Evolutionary conservation across 2,797 vertebrate species (phyloP).

Genomic region (Natrix natrix): DNA sequence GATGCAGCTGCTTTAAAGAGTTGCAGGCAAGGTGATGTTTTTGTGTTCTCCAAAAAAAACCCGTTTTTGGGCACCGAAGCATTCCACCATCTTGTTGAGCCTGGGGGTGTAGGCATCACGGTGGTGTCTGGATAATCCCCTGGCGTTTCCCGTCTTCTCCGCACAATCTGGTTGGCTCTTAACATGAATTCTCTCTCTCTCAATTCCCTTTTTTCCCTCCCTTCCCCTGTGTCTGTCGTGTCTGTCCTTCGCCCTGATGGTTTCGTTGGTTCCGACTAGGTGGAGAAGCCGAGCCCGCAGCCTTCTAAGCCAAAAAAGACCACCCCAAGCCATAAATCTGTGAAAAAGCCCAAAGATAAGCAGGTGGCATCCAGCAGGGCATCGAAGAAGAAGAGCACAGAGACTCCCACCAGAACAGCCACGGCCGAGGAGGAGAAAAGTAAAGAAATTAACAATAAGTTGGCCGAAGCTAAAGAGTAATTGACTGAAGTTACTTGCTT

Average conservation of each 20-base stretch:
- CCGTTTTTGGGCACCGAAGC: neutral
- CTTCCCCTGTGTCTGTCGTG: conserved; percentile 59
- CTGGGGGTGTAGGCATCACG: neutral
- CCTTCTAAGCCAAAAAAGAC: conserved; percentile 94
- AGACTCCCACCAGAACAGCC: conserved; percentile 74
- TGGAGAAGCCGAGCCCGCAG: conserved; percentile 84
- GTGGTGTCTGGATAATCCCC: neutral
- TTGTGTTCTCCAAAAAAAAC: neutral
- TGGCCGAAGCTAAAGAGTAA: conserved; percentile 99
- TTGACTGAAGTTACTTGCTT: conserved; percentile 84
- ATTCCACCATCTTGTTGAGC: neutral
- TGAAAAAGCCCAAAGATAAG: conserved; percentile 96
- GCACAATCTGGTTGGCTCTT: neutral
- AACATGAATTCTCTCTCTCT: conserved; percentile 41
- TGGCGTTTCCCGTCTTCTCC: neutral
- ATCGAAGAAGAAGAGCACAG: conserved; percentile 85
- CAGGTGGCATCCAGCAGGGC: conserved; percentile 78
- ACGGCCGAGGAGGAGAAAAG: conserved; percentile 88
- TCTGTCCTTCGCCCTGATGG: conserved; percentile 22
- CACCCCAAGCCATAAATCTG: conserved; percentile 83
- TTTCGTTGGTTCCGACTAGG: conserved; percentile 66
- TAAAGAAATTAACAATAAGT: conserved; percentile 99
- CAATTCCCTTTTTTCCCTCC: conserved; percentile 51
- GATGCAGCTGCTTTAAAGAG: neutral
- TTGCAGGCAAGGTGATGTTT: neutral